phyloP scores from a whole-genome alignment of 2,797 vertebrate species.

The Fringilla coelebs region DNA sequence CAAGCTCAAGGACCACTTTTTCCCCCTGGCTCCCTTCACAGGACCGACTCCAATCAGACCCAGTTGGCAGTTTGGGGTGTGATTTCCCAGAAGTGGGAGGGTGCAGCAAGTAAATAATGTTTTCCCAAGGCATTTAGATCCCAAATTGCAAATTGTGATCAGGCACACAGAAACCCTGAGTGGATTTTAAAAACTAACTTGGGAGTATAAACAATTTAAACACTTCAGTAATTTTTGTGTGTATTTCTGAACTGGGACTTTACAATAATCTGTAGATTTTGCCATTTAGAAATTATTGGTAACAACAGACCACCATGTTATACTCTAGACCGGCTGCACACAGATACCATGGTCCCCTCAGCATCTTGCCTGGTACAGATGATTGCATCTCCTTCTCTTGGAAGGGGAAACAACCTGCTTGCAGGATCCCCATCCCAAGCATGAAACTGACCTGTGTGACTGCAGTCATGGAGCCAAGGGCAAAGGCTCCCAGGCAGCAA shows the following conservation, averaged over 20 bases:
- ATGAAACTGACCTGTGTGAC: neutral
- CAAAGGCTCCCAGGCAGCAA: neutral
- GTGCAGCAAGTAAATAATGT: neutral
- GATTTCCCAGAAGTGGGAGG: neutral
- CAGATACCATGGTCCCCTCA: fast-evolving
- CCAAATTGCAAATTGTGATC: neutral
- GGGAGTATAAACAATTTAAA: neutral
- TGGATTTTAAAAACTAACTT: neutral
- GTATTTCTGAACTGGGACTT: neutral
- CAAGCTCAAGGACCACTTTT: neutral
- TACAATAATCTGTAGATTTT: neutral
- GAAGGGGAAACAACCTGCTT: neutral
- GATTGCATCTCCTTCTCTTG: neutral
- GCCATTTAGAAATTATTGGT: neutral
- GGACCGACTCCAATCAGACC: neutral
- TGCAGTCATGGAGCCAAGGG: neutral
- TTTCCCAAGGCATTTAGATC: neutral
- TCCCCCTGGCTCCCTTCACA: neutral
- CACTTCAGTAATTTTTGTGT: neutral
- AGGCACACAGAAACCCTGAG: neutral
- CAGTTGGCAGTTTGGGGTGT: neutral
- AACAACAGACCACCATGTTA: neutral
- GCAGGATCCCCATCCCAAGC: neutral
- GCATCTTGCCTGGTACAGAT: neutral
- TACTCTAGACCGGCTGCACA: neutral